Evolutionary conservation across 2,888 invertebrate genomes (phyloP), one percentile per base, ranked within the genome.

Genomic region (Chymomyza caudatula): DNA sequence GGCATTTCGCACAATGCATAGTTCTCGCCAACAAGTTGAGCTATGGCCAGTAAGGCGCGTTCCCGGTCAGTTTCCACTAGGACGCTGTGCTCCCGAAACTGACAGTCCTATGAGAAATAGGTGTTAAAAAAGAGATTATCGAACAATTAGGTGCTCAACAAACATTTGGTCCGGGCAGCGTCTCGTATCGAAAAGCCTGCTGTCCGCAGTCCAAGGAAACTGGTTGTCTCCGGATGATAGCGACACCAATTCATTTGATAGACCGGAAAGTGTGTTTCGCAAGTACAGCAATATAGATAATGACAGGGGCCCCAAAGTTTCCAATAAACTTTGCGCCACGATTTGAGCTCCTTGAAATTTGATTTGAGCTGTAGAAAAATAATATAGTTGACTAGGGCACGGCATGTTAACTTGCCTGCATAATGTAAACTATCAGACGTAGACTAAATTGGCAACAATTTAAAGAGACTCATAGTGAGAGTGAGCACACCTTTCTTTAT

Each of bases 271-370:
- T 93, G 93, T 42, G 92, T 93, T 84, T 95, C 95, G 86, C 97
- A 97, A 2, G 93, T 92, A 55, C 93, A 93, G 86, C 98, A 98
- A 66, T 93, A 93, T 22, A 98, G 91, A 90, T 94, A 96, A 90
- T 98, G 98, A 72, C 96, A 94, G 83, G 95, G 95, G 0, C 96
- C 96, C 98, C 98, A 98, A 54, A 98, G 91, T 51, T 95, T 93
- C 98, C 98, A 98, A 90, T 98, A 98, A 2, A 97, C 96, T 85
- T 94, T 94, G 0, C 97, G 92, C 98, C 98, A 98, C 0, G 95
- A 94, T 71, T 96, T 95, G 65, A 97, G 91, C 85, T 96, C 94
- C 17, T 93, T 93, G 86, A 95, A 95, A 67, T n/a, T n/a, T n/a
- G n/a, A n/a, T n/a, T n/a, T n/a, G n/a, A 97, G 89, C 85, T 37